Percentiles rank a stretch among this genome's conserved stretches.
phyloP scores from a whole-genome alignment of 2,113 vertebrate genomes.

The Oxygymnocypris stewartii region DNA sequence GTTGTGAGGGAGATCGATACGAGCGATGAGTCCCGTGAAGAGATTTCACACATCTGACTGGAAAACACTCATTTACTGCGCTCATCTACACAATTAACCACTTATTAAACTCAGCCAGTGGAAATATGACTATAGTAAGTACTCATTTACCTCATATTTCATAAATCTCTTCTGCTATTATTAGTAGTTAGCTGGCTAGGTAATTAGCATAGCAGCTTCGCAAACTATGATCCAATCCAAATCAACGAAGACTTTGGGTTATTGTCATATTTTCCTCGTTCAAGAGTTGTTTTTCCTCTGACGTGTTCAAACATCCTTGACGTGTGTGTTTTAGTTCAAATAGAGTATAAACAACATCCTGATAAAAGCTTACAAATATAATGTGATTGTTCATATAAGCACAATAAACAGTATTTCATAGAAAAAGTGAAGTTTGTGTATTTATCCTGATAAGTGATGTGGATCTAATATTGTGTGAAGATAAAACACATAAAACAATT shows the following conservation, averaged over 20 bases:
- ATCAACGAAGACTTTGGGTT: not conserved
- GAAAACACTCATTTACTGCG: slow-evolving; percentile 9
- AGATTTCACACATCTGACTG: slow-evolving; percentile 33
- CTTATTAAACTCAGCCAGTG: not conserved
- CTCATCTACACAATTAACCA: not conserved
- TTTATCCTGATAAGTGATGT: not conserved
- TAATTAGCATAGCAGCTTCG: slow-evolving; percentile 36
- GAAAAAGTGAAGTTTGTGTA: not conserved
- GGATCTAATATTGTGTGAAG: not conserved
- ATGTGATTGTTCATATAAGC: not conserved
- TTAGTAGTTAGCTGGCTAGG: slow-evolving; percentile 38
- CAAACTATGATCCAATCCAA: slow-evolving; percentile 16
- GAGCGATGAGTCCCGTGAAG: slow-evolving; percentile 44
- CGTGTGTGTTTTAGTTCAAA: not conserved
- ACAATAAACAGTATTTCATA: not conserved
- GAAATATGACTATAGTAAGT: slow-evolving; percentile 38
- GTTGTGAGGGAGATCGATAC: slow-evolving; percentile 40
- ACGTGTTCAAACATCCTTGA: slow-evolving; percentile 3
- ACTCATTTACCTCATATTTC: slow-evolving; percentile 13
- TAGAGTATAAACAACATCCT: not conserved
- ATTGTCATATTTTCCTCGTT: not conserved
- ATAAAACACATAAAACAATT: not conserved
- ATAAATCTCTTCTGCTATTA: not conserved
- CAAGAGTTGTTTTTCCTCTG: slow-evolving; percentile 12
- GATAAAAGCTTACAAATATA: not conserved